These are phyloP conservation scores for Drosophila sechellia DNA, from an alignment of 1,140 invertebrate species.

Conservation along the genomic window DNA sequence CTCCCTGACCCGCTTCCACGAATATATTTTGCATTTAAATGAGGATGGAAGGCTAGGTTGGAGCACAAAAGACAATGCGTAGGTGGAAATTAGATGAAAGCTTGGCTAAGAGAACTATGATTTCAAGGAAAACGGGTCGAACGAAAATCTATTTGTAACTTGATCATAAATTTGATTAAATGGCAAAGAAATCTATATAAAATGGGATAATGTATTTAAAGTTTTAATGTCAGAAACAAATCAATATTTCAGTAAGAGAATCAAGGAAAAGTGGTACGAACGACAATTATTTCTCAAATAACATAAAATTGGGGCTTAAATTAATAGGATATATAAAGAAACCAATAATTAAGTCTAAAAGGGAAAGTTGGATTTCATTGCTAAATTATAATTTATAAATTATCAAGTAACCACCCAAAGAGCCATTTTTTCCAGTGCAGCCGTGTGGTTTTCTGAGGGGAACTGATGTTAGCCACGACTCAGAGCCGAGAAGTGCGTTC, in stretches of 20 bases:
- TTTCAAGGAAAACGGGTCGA: constrained; percentile 21
- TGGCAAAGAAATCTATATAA: constrained; percentile 4
- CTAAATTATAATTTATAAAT: too few relatives aligned
- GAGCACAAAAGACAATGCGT: constrained; percentile 41
- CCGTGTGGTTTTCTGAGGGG: neutral
- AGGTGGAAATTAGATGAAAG: constrained; percentile 75
- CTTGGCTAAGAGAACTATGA: constrained; percentile 57
- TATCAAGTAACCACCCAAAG: too few relatives aligned
- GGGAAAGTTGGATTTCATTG: too few relatives aligned
- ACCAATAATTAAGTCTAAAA: too few relatives aligned
- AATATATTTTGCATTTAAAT: constrained; percentile 80
- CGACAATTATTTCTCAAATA: too few relatives aligned
- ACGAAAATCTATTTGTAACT: neutral
- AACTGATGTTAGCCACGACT: constrained; percentile 31
- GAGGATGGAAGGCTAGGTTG: constrained; percentile 22
- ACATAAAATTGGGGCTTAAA: too few relatives aligned
- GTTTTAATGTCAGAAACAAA: too few relatives aligned
- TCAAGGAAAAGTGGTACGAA: too few relatives aligned
- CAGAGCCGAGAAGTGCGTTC: constrained; percentile 38
- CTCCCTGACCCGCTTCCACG: constrained; percentile 15
- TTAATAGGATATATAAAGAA: too few relatives aligned
- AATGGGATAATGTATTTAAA: too few relatives aligned
- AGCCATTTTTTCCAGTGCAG: constrained; percentile 2
- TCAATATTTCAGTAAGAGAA: too few relatives aligned
- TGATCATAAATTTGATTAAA: constrained; percentile 26